These are phyloP conservation scores for Trichogramma pretiosum DNA, from an alignment of 1,140 invertebrate species.

Conservation along the genomic window DNA sequence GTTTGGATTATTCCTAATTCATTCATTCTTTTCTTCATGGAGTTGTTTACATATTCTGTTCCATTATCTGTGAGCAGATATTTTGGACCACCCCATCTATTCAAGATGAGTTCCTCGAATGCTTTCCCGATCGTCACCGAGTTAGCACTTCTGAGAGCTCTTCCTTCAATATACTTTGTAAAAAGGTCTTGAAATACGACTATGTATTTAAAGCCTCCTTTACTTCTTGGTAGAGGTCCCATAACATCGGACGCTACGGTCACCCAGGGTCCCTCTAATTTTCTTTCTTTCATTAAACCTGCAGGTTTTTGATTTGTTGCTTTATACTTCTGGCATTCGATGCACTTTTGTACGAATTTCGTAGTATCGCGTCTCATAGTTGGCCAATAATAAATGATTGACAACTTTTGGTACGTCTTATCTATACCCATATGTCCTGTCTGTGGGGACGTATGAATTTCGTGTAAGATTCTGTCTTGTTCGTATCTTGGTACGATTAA, in stretches of 20 bases:
- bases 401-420: slow-evolving; percentile 25
- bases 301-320: slow-evolving; percentile 17
- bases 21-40: not conserved
- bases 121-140: not conserved
- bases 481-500: slow-evolving; percentile 3
- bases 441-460: slow-evolving; percentile 4
- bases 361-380: slow-evolving; percentile 15
- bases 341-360: slow-evolving; percentile 17
- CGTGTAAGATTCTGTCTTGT: not conserved
- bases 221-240: slow-evolving; percentile 27
- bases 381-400: slow-evolving; percentile 16
- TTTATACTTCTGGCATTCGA: slow-evolving; percentile 26
- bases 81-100: not conserved
- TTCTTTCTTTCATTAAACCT: slow-evolving; percentile 24
- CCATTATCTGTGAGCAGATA: slow-evolving; percentile 11
- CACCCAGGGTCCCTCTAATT: slow-evolving; percentile 22
- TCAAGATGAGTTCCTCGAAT: not conserved
- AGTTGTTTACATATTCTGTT: slow-evolving; percentile 5
- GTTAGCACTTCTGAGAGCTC: not conserved
- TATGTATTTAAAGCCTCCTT: slow-evolving; percentile 25
- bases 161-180: slow-evolving; percentile 20
- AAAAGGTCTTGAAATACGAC: slow-evolving; percentile 33
- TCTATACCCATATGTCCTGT: slow-evolving; percentile 33
- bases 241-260: slow-evolving; percentile 25
- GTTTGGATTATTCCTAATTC: not conserved